Percentiles rank a stretch among this genome's conserved stretches.
phyloP scores from a whole-genome alignment of 2,797 vertebrate genomes.

The Lepidocolaptes lacrymiger region DNA sequence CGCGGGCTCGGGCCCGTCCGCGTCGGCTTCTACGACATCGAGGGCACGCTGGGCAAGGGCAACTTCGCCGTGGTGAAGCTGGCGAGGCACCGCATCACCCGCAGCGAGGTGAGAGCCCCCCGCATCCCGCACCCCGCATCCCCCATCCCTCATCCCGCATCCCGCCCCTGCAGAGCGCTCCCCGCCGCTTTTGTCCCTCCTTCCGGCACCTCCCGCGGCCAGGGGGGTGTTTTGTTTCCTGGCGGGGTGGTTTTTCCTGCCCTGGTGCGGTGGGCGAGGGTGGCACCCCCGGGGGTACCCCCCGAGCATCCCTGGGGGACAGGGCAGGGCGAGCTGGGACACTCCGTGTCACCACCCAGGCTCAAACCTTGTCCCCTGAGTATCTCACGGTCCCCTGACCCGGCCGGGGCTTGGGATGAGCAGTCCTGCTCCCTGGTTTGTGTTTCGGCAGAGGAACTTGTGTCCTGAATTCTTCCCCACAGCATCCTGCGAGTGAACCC shows the following conservation, averaged over 20 bases:
- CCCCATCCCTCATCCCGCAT: background rate
- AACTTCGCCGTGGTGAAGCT: conserved; percentile 99
- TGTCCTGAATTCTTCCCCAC: background rate
- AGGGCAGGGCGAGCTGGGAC: background rate
- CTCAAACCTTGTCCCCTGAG: rapidly evolving
- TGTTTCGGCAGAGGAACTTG: background rate
- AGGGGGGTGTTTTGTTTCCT: background rate
- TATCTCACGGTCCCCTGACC: background rate
- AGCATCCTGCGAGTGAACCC: background rate
- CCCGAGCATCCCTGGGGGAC: background rate
- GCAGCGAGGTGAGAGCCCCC: conserved; percentile 87
- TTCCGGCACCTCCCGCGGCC: background rate
- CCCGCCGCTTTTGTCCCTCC: background rate
- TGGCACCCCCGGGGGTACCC: background rate
- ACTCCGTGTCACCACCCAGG: background rate
- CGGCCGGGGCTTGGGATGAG: rapidly evolving
- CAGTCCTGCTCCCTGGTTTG: background rate
- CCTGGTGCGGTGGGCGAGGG: no score
- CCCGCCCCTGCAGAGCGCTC: background rate
- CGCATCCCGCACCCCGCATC: background rate
- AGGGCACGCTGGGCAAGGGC: conserved; percentile 96
- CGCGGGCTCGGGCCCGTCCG: conserved; percentile 89
- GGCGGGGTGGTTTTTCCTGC: background rate
- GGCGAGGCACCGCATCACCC: conserved; percentile 95
- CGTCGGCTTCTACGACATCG: conserved; percentile 96